A percentile compares a stretch with the other conserved stretches of the same genome.
These are phyloP conservation scores for Artemisiospiza belli DNA, from an alignment of 2,113 vertebrate species.

Conservation along the genomic window DNA sequence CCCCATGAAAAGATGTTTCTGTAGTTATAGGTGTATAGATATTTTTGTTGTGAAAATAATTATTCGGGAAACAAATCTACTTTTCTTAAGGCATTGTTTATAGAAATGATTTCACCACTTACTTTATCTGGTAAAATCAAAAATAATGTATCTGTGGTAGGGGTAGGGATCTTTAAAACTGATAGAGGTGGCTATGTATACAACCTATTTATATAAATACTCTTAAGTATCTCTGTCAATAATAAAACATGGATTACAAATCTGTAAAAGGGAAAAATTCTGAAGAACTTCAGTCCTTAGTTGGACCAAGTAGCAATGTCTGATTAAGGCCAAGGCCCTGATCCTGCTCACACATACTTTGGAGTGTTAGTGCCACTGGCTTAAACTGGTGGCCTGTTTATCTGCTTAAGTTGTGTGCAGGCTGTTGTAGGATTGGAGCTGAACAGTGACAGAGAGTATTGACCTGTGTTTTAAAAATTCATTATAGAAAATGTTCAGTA, in stretches of 20 bases:
- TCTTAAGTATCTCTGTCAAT: constrained; percentile 66
- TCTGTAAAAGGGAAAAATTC: not conserved
- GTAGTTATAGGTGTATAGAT: constrained; percentile 56
- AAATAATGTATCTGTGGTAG: constrained; percentile 64
- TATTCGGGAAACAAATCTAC: constrained; percentile 67
- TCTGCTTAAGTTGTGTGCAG: not conserved
- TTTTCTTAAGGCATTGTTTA: constrained; percentile 56
- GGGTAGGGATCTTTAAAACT: constrained; percentile 67
- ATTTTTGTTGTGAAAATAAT: constrained; percentile 72
- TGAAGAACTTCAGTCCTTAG: not conserved
- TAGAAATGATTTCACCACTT: constrained; percentile 26
- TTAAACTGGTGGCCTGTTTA: not conserved
- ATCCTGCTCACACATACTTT: not conserved
- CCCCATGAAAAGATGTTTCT: constrained; percentile 49
- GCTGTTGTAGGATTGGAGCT: not conserved
- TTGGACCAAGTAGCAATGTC: not conserved
- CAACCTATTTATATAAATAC: constrained; percentile 74
- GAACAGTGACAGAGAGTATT: not conserved
- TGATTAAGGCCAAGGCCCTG: not conserved
- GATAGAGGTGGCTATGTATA: constrained; percentile 66
- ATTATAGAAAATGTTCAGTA: constrained; percentile 67
- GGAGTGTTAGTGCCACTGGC: not conserved
- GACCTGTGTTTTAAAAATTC: constrained; percentile 36
- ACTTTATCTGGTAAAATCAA: constrained; percentile 71
- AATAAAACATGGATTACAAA: not conserved